Evolutionary conservation across 2,113 vertebrate species (phyloP), one percentile per base, ranked within the genome.

Genomic region (Nettapus auritus): DNA sequence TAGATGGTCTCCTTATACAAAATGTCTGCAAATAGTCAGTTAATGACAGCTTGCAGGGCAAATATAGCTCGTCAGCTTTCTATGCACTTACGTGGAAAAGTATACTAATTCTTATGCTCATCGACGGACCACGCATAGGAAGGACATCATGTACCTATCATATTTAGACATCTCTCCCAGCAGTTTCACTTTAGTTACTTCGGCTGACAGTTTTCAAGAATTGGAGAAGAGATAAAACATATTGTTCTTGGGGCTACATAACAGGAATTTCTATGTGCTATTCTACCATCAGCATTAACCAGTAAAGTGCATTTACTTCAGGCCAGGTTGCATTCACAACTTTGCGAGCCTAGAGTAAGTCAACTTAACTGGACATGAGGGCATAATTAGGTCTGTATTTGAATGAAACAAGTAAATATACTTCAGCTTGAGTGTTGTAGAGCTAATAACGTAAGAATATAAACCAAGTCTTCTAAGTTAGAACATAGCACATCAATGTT

Each of bases 1-100:
- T 3, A 19, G 5, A 4, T 7, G 28, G 53, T 33, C 14, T 63
- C 34, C 22, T 17, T 22, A 0, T 2, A 0, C 25, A 28, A 59
- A 77, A 70, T 11, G 12, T 28, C 34, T 71, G 36, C 11, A 71
- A 64, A 21, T 33, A 70, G 78, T 7, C 71, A 86, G n/a, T 18
- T 78, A 75, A 46, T 22, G 31, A 36, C 38, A 64, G 57, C 69
- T 21, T 64, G 19, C 16, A n/a, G n/a, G 34, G 48, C n/a, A 38
- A 36, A 53, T 36, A 53, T 36, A 53, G 26, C 48, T 53, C 26
- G 19, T 50, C 60, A 68, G 40, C 36, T 60, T 81, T 55, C 64
- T 46, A 9, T 4, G 29, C 17, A 38, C 22, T 71, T 36, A 59
- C 38, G 33, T 2, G 8, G 73, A 70, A 46, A 92, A 68, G 4